A percentile compares a stretch with the other conserved stretches of the same genome.
These are phyloP conservation scores for Norana najaformis DNA, from an alignment of 2,888 invertebrate species.

Conservation along the genomic window DNA sequence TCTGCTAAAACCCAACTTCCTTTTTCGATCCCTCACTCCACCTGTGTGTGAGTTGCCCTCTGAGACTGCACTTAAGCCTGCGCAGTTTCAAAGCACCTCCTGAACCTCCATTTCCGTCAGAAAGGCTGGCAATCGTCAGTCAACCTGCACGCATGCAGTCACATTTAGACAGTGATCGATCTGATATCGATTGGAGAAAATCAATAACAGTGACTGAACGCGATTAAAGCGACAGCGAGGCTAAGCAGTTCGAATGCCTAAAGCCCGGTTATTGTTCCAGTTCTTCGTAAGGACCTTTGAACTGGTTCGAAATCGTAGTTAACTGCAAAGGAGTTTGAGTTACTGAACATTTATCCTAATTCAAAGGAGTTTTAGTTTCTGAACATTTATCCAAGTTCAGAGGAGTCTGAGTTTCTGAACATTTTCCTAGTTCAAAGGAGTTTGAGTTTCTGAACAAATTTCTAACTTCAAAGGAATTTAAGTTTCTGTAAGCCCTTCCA, in stretches of 20 bases:
- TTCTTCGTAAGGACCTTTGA: background rate
- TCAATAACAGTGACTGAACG: background rate
- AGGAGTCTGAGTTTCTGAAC: background rate
- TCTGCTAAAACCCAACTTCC: background rate
- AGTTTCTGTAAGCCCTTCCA: too few relatives aligned
- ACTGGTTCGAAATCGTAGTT: background rate
- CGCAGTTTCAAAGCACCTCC: background rate
- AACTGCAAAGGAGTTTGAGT: background rate
- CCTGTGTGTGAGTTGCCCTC: background rate
- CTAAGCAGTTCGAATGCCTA: background rate
- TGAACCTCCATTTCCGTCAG: background rate
- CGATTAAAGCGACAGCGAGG: background rate
- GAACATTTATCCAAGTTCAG: background rate
- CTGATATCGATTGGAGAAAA: background rate
- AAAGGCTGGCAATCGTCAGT: background rate
- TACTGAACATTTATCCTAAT: background rate
- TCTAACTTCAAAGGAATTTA: background rate
- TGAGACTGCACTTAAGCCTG: constrained; percentile 2
- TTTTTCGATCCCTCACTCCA: background rate
- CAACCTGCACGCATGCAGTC: too few relatives aligned
- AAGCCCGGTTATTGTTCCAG: background rate
- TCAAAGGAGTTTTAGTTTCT: background rate
- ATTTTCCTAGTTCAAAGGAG: background rate
- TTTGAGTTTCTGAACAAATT: background rate
- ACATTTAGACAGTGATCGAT: background rate